Base-by-base conservation (phyloP, 2,888 invertebrate species). In the Protula sp. region DNA sequence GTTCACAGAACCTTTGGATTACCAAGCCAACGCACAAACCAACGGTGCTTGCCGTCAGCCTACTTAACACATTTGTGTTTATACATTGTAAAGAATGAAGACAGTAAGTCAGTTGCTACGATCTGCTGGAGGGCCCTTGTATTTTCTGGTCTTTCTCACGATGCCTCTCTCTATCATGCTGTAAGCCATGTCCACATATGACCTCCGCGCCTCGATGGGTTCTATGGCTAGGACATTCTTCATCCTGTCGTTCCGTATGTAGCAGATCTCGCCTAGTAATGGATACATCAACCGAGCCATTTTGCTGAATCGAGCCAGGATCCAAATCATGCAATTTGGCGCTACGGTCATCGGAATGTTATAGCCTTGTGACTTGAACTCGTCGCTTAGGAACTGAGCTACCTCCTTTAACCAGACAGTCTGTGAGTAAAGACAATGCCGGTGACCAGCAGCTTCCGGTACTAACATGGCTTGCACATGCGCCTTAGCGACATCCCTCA, bases 111-210 rank as follows among this genome's bases (percentile, higher is more conserved):
- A n/a, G n/a, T n/a, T n/a, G n/a, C n/a, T n/a, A n/a, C n/a, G n/a
- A n/a, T n/a, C n/a, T 38, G 45, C 9, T 50, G 9, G 9, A 22
- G 50, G 31, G 5, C 55, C 55, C 3, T 26, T 70, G 66, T 70
- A 74, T 59, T 72, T 74, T 65, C 74, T 75, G 24, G 74, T 65
- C 58, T 79, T 80, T 66, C 80, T 81, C 3, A 82, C 75, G 54
- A 83, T 74, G 48, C 83, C 84, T 48, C 76, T 73, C 55, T 84
- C 84, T 55, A 84, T 83, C 65, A 84, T 72, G 53, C 80, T 79
- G 69, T 84, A 82, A 14, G 80, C 83, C 82, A 84, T 84, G 58
- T 84, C 84, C 57, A 84, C 70, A 29, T 85, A 63, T 2, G 83
- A 82, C 45, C 78, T 75, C 52, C 81, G 79, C 19, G 79, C 64